A percentile compares a stretch with the other conserved stretches of the same genome.
Conservation (phyloP, 2,113 vertebrate species). For the Cervus canadensis region DNA sequence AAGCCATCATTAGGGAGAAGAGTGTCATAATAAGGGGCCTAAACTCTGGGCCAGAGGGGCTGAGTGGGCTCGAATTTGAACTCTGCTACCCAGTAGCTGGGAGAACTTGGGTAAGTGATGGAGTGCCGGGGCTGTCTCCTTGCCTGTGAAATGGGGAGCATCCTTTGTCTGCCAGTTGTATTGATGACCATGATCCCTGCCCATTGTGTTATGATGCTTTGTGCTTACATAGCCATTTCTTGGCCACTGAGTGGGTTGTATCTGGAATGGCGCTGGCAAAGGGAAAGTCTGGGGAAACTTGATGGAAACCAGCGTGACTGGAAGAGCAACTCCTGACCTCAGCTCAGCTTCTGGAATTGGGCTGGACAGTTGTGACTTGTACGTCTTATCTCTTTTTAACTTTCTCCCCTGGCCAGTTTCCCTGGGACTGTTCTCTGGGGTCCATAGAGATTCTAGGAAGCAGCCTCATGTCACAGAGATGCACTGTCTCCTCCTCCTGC, state of each 20-base stretch:
- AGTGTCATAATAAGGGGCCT: background rate
- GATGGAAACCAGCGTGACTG: background rate
- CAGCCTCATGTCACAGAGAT: background rate
- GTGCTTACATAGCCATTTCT: background rate
- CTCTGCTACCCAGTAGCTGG: background rate
- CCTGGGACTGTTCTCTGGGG: background rate
- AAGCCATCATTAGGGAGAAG: background rate
- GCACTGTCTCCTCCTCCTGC: background rate
- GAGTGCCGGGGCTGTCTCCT: background rate
- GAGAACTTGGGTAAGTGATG: background rate
- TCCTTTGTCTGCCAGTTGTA: background rate
- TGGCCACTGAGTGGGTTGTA: fast-evolving
- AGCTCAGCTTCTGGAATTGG: background rate
- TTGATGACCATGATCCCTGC: background rate
- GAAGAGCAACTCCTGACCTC: background rate
- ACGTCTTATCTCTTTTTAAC: background rate
- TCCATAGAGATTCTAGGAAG: background rate
- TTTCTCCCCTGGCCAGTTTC: background rate
- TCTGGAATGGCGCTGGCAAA: background rate
- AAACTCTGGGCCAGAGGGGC: background rate
- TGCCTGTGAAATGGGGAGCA: background rate
- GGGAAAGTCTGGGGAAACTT: background rate
- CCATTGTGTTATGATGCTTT: background rate
- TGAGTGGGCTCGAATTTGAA: background rate
- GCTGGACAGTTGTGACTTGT: background rate